phyloP scores from a whole-genome alignment of 30 jellyfish, hydroid and myxozoan species.

The Pelagia noctiluca region DNA sequence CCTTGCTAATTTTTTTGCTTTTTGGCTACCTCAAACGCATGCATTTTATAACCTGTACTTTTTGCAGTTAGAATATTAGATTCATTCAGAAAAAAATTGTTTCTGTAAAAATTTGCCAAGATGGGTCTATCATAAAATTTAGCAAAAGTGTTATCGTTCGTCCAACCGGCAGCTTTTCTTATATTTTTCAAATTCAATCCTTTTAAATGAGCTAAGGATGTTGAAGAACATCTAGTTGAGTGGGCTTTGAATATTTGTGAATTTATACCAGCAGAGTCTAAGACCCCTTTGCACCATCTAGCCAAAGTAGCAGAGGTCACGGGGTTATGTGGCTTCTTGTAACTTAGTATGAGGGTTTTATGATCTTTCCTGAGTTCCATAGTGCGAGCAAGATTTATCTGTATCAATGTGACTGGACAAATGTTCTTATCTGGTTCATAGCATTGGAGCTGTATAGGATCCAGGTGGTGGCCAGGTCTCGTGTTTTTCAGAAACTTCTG shows the following conservation, averaged over 20 bases:
- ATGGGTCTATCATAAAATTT: constrained; percentile 14
- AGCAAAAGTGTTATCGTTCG: constrained; percentile 20
- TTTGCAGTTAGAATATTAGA: too few relatives aligned
- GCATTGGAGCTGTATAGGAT: constrained; percentile 29
- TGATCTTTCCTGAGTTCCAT: constrained; percentile 11
- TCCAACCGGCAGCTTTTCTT: constrained; percentile 45
- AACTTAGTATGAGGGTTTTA: constrained; percentile 13
- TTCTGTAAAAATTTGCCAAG: too few relatives aligned
- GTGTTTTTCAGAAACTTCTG: constrained; percentile 36
- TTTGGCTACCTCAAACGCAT: too few relatives aligned
- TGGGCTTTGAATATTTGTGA: constrained; percentile 18
- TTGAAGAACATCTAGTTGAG: constrained; percentile 24
- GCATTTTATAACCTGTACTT: too few relatives aligned
- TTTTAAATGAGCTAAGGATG: constrained; percentile 15
- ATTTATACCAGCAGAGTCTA: constrained; percentile 9
- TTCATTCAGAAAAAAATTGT: too few relatives aligned
- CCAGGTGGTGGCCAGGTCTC: constrained; percentile 50
- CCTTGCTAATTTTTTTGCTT: too few relatives aligned
- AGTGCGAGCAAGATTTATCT: constrained; percentile 28
- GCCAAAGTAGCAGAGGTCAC: constrained; percentile 24
- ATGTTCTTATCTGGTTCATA: constrained; percentile 6
- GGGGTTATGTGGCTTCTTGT: constrained; percentile 7
- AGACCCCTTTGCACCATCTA: constrained; percentile 4
- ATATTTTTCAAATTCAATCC: constrained; percentile 10
- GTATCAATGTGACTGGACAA: constrained; percentile 37